phyloP scores from a whole-genome alignment of 2,797 vertebrate species.

The Halcyon chelicuti region DNA sequence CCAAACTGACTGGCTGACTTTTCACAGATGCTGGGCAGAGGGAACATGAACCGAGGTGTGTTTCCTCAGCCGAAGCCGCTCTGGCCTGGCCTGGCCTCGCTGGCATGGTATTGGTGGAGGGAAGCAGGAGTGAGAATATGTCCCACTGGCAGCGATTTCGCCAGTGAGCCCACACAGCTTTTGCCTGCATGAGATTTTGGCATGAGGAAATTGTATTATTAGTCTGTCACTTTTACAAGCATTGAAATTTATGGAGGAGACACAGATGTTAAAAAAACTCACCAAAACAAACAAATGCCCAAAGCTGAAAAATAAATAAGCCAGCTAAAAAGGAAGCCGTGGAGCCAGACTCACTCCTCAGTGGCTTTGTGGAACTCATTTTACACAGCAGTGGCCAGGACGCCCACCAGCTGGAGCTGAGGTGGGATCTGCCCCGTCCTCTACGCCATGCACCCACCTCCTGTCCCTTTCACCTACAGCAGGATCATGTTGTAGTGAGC shows the following conservation, averaged over 20 bases:
- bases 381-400: neutral
- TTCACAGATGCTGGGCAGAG: neutral
- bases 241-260: neutral
- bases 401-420: fast-evolving
- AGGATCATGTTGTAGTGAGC: neutral
- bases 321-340: neutral
- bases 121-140: neutral
- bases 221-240: constrained; percentile 1
- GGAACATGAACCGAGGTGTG: neutral
- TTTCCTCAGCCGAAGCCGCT: neutral
- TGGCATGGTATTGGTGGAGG: neutral
- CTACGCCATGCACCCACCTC: fast-evolving
- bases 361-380: neutral
- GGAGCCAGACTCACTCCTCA: neutral
- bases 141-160: neutral
- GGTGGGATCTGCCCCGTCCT: neutral
- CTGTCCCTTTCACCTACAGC: neutral
- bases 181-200: neutral
- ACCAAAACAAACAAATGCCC: constrained; percentile 27
- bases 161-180: neutral
- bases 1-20: neutral
- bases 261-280: constrained; percentile 9
- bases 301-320: constrained; percentile 3
- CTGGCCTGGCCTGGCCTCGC: neutral
- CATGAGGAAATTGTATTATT: neutral